Evolutionary conservation across 2,888 invertebrate species (phyloP).

Genomic region (Andricus quercusramuli): DNA sequence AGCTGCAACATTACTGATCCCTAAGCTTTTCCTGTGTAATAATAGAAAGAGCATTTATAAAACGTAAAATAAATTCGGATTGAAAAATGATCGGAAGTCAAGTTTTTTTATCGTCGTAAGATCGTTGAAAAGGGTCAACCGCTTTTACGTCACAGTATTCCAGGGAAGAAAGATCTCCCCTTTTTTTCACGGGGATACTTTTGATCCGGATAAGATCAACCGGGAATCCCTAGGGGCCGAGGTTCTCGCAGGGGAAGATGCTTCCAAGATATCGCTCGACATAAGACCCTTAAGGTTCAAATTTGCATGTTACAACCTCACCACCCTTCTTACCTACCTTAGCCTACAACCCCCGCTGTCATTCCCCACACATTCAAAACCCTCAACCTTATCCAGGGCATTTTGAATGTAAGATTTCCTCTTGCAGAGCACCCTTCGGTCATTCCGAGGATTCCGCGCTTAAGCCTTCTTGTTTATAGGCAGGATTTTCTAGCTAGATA

Average conservation of each 20-base stretch:
- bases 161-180: conserved; percentile 51
- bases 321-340: conserved; percentile 59
- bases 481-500: conserved; percentile 63
- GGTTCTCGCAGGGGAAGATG: conserved; percentile 67
- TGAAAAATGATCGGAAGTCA: conserved; percentile 7
- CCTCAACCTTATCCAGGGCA: conserved; percentile 70
- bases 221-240: conserved; percentile 64
- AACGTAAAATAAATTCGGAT: neutral
- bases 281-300: conserved; percentile 78
- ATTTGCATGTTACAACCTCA: conserved; percentile 77
- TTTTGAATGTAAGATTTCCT: conserved; percentile 74
- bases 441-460: conserved; percentile 68
- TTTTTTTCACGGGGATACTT: conserved; percentile 64
- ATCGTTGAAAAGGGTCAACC: conserved; percentile 52
- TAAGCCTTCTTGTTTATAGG: conserved; percentile 74
- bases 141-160: conserved; percentile 47
- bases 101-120: neutral
- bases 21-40: too few relatives aligned
- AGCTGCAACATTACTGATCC: too few relatives aligned
- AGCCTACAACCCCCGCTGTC: conserved; percentile 51
- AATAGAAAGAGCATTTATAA: neutral
- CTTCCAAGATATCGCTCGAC: conserved; percentile 77
- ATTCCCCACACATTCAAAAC: conserved; percentile 46
- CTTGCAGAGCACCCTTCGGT: conserved; percentile 67
- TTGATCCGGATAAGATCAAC: conserved; percentile 73